Base-by-base conservation (phyloP, 2,113 vertebrate genomes). In the Campylomormyrus tamandua region DNA sequence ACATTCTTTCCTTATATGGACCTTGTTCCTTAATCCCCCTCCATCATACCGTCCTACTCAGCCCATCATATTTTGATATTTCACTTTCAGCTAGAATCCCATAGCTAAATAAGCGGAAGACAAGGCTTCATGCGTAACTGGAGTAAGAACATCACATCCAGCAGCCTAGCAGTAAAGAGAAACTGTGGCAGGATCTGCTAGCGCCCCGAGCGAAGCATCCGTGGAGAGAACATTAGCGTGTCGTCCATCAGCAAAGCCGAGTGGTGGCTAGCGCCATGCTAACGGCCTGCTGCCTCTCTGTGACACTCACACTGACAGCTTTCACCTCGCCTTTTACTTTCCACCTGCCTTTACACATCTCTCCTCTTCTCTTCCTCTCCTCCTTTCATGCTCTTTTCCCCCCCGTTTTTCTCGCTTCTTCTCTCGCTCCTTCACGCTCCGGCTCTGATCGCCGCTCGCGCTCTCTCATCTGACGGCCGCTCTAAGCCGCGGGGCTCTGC, bases 41-140 rank as follows among this genome's bases (percentile, higher is more conserved):
- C 19, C 19, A 21, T 56, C 53, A 21, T 56, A 7, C 53, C 39
- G 2, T 50, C 45, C 19, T 92, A 83, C 83, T 46, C 94, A 91
- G 91, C 94, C 93, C 91, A 94, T 95, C 95, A 95, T 95, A 92
- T 94, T 92, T 94, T 95, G 94, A 94, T 95, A 93, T 91, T 89
- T 88, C 90, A 92, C 92, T 95, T 93, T 92, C 93, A 95, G 94
- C 94, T 91, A 94, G 93, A 91, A 92, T 93, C 95, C 94, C 95
- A 95, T 95, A 94, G 92, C 92, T 94, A 95, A 95, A 94, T 94
- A 93, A 94, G 93, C 91, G 90, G 91, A 93, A 93, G 92, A 93
- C 94, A 94, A 92, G 89, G 92, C 92, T 94, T 93, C 92, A 92
- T 92, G 90, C 92, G 92, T 95, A 95, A 95, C 95, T 95, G 94